These are phyloP conservation scores for Panulirus ornatus DNA, from an alignment of 1,140 invertebrate species.

Conservation along the genomic window DNA sequence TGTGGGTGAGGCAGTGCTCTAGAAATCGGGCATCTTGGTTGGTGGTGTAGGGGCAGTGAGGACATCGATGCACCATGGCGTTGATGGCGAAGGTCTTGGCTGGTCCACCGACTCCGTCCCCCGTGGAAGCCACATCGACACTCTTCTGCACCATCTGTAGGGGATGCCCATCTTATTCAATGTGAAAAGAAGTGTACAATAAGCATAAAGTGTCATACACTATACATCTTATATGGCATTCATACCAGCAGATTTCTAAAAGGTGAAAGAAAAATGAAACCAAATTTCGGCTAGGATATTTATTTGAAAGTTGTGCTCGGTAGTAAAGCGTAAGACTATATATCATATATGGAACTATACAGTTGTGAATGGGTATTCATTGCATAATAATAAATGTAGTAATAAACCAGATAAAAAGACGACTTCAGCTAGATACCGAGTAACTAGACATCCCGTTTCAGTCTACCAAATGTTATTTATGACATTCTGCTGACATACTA, in stretches of 20 bases:
- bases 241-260: background rate
- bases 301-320: too few species aligned
- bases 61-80: background rate
- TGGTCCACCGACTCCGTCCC: background rate
- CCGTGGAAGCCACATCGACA: background rate
- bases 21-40: constrained; percentile 9
- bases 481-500: too few species aligned
- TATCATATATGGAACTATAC: too few species aligned
- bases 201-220: background rate
- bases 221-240: background rate
- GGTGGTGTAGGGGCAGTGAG: constrained; percentile 2
- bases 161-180: constrained; percentile 25
- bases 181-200: background rate
- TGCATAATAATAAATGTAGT: too few species aligned
- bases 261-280: background rate
- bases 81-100: background rate
- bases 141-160: constrained; percentile 35
- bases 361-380: too few species aligned
- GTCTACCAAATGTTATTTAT: too few species aligned
- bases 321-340: too few species aligned
- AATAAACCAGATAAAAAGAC: too few species aligned
- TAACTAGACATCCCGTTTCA: too few species aligned
- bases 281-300: too few species aligned
- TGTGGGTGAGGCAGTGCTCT: background rate
- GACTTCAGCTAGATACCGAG: too few species aligned